phyloP scores from a whole-genome alignment of 1,140 invertebrate species.

The Zaprionus kolodkinae region DNA sequence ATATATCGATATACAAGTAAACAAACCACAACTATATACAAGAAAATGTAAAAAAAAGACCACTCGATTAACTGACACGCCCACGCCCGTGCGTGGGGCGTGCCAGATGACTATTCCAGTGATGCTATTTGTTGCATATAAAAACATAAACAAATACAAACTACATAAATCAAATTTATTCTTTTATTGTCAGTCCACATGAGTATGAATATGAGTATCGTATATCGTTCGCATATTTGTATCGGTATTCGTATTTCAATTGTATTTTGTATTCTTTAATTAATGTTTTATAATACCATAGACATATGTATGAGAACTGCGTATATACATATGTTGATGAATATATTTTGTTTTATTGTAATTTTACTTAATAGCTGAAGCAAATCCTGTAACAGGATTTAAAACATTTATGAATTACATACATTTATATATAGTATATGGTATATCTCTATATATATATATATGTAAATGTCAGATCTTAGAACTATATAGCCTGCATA shows the following conservation, averaged over 20 bases:
- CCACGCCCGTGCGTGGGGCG: slow-evolving; percentile 22
- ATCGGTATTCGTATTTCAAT: slow-evolving; percentile 42
- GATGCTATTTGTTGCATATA: slow-evolving; percentile 77
- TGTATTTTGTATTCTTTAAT: slow-evolving; percentile 50
- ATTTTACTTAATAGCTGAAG: slow-evolving; percentile 78
- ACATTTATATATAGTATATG: slow-evolving; percentile 28
- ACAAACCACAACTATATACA: slow-evolving; percentile 40
- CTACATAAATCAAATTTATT: slow-evolving; percentile 78
- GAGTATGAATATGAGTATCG: slow-evolving; percentile 17
- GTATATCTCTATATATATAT: slow-evolving; percentile 10
- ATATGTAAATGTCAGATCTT: slow-evolving; percentile 35
- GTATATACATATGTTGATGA: slow-evolving; percentile 30
- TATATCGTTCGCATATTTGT: slow-evolving; percentile 13
- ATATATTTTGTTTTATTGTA: slow-evolving; percentile 60
- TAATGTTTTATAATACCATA: slow-evolving; percentile 44
- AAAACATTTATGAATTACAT: slow-evolving; percentile 63
- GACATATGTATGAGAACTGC: slow-evolving; percentile 24
- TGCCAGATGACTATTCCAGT: slow-evolving; percentile 70
- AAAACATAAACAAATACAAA: slow-evolving; percentile 60
- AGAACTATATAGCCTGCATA: slow-evolving; percentile 41
- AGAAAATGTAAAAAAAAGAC: slow-evolving; percentile 50
- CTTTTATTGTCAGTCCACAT: slow-evolving; percentile 36
- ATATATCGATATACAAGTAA: slow-evolving; percentile 37
- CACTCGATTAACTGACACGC: slow-evolving; percentile 58
- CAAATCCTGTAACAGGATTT: slow-evolving; percentile 81